These are phyloP conservation scores for Candidula unifasciata DNA, from an alignment of 2,888 invertebrate genomes.

Conservation along the genomic window DNA sequence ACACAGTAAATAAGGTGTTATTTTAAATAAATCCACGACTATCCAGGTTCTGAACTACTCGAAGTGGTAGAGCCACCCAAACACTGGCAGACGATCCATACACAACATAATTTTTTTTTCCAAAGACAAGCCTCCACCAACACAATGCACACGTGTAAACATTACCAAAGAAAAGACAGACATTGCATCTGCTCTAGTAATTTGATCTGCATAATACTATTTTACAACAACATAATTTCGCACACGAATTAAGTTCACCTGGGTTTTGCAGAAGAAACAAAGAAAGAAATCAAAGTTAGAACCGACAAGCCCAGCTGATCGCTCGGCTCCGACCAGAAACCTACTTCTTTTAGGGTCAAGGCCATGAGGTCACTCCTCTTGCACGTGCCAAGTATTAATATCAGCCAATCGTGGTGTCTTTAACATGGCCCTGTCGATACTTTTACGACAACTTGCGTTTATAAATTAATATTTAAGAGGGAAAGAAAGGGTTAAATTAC, in stretches of 20 bases:
- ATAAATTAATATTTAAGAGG: not conserved
- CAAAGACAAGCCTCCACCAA: no score
- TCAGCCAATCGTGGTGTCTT: slow-evolving; percentile 24
- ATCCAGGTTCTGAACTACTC: no score
- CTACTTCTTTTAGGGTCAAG: slow-evolving; percentile 35
- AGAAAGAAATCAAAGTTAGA: not conserved
- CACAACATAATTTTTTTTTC: no score
- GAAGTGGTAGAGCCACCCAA: no score
- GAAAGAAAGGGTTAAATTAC: not conserved
- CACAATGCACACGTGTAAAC: no score
- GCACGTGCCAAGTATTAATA: slow-evolving; percentile 41
- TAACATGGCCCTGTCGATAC: not conserved
- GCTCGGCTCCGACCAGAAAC: not conserved
- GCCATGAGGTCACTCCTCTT: slow-evolving; percentile 39
- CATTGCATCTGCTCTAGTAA: not conserved
- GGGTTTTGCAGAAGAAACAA: not conserved
- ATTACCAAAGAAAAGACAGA: no score
- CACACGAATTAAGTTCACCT: not conserved
- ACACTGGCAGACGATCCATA: no score
- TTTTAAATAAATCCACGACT: no score
- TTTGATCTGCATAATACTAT: not conserved
- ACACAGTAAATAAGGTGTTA: no score
- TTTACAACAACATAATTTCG: no score
- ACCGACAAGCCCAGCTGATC: slow-evolving; percentile 21
- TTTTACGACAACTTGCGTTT: slow-evolving; percentile 26